Evolutionary conservation across 2,888 invertebrate genomes (phyloP).

Genomic region (Leptinotarsa tumamoca): DNA sequence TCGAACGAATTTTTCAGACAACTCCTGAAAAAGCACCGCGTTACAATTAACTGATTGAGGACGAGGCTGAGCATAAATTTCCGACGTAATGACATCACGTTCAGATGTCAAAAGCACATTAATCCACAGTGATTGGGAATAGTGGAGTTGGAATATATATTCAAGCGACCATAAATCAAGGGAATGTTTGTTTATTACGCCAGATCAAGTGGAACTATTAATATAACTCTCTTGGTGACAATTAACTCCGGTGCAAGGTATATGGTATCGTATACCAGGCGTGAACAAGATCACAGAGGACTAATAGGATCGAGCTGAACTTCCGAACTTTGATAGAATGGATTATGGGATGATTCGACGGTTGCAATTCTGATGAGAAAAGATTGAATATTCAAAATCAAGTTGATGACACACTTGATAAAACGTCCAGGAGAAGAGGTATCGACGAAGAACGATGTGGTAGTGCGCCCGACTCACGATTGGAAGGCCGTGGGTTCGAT

Average conservation of each 20-base stretch:
- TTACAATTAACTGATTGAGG: conserved; percentile 4
- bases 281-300: not conserved
- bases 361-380: too few species aligned
- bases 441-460: too few species aligned
- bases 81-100: conserved; percentile 16
- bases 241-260: not conserved
- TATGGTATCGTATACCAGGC: not conserved
- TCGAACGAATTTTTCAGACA: not conserved
- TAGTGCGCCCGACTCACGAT: too few species aligned
- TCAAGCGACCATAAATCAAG: conserved; percentile 25
- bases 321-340: not conserved
- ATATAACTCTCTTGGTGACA: conserved; percentile 27
- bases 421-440: too few species aligned
- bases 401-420: too few species aligned
- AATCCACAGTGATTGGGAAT: conserved; percentile 13
- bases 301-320: not conserved
- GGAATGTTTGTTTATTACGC: conserved; percentile 26
- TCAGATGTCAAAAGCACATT: conserved; percentile 27
- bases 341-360: not conserved
- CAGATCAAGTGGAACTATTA: conserved; percentile 38
- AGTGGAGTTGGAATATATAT: conserved; percentile 18
- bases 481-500: too few species aligned
- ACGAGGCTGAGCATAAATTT: conserved; percentile 14
- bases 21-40: not conserved
- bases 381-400: too few species aligned